Evolutionary conservation across 1,140 invertebrate species (phyloP), one percentile per base, ranked within the genome.

Genomic region (Drosophila erecta): DNA sequence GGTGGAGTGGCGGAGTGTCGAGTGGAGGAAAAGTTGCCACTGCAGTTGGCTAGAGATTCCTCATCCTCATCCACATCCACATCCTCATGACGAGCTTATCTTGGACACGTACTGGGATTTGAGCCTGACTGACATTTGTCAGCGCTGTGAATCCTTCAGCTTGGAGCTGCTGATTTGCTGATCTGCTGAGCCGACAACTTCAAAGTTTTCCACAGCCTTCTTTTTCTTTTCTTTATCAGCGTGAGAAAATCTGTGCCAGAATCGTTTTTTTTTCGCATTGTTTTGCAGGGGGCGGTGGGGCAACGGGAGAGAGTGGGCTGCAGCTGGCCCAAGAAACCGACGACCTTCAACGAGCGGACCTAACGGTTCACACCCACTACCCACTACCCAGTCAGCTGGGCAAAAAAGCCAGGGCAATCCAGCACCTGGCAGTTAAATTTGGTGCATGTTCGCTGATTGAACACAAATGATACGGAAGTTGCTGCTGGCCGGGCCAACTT

Each of bases 401-500:
- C 30, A 22, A 17, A 15, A 30, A 22, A 61, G 55, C 62, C 79
- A 47, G 46, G 46, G 49, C 50, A 41, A 35, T 27, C 41, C 41
- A 35, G 83, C 83, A 89, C 84, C 84, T 89, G 79, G 84, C 78
- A 67, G 47, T 79, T 71, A 89, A 89, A 89, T 89, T 89, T 89
- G 84, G 84, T 89, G 73, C 84, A 89, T 89, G 84, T 89, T 89
- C 76, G 72, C 84, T 89, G 84, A 89, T 89, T 89, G 76, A 89
- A 89, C 84, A 77, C 80, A 89, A 89, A 79, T 84, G 84, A 89
- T 89, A 89, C 84, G 84, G 84, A 89, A 87, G 84, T 87, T 76
- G 30, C 30, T 30, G 30, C 30, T 30, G 83, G 75, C 81, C 73
- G 81, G 30, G 57, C 56, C 47, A 24, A 22, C 37, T 66, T 66